phyloP scores from a whole-genome alignment of 2,888 invertebrate genomes.

The Cheilosia variabilis region DNA sequence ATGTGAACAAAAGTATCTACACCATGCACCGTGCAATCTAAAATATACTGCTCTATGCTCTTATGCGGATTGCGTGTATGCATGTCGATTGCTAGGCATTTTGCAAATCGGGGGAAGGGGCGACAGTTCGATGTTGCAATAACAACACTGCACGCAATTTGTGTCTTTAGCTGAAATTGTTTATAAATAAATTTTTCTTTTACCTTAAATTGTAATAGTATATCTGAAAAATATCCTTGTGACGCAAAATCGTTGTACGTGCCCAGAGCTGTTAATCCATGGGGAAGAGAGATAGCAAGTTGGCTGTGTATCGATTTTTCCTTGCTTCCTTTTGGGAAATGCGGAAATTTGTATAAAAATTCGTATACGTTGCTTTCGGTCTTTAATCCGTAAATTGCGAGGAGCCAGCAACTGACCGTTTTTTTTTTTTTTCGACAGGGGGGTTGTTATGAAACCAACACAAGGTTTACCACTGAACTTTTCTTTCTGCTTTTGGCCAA shows the following conservation, averaged over 20 bases:
- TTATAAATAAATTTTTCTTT: constrained; percentile 1
- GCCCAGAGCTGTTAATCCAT: constrained; percentile 58
- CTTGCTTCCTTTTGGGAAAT: constrained; percentile 40
- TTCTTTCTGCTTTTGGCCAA: constrained; percentile 18
- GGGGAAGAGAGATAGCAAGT: constrained; percentile 22
- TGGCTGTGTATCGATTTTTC: constrained; percentile 51
- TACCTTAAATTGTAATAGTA: constrained; percentile 15
- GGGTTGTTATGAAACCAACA: constrained; percentile 64
- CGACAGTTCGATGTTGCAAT: constrained; percentile 55
- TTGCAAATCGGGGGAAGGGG: neutral
- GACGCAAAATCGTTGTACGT: constrained; percentile 29
- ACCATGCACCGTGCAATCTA: constrained; percentile 27
- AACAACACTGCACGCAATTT: constrained; percentile 49
- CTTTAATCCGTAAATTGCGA: constrained; percentile 40
- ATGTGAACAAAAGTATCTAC: constrained; percentile 44
- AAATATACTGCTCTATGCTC: neutral
- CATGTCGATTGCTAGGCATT: neutral
- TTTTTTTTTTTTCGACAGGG: neutral
- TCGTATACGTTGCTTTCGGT: constrained; percentile 12
- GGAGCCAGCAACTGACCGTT: constrained; percentile 1
- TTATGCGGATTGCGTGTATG: constrained; percentile 45
- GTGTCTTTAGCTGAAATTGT: constrained; percentile 5
- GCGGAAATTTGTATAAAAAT: constrained; percentile 36
- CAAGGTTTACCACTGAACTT: constrained; percentile 46
- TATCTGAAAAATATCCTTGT: constrained; percentile 63